Evolutionary conservation across 2,113 vertebrate genomes (phyloP), one percentile per base, ranked within the genome.

Genomic region (Atherinomorus stipes): DNA sequence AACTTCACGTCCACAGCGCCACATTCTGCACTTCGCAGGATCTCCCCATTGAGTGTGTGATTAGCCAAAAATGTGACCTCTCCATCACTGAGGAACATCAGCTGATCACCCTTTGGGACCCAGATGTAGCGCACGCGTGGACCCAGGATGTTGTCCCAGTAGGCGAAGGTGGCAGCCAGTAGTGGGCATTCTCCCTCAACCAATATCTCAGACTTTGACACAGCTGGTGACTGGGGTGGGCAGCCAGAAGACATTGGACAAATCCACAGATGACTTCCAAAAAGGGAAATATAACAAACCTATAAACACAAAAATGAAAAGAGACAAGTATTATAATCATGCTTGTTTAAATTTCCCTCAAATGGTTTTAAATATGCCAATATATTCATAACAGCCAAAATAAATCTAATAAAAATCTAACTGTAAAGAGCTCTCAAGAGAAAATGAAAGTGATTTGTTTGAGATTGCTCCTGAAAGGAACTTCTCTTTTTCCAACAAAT

Each of bases 101-200:
- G 37, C 25, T 96, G 96, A 11, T 96, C 95, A 12, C 94, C 95
- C 86, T 95, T 96, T 2, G 98, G 97, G 9, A 94, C 93, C 98
- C 98, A 99, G 85, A 99, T 99, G 78, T 99, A 96, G 23, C 96
- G 94, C 62, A 99, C 98, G 37, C 97, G 94, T 1, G 97, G 98
- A 3, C 98, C 98, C 77, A 99, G 94, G 86, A 99, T 99, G 88
- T 99, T 99, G 90, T 99, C 98, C 98, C 98, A 99, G 91, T 99
- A 98, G 72, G 98, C 98, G 72, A 99, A 99, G 60, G 98, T 99
- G 60, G 97, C 97, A 74, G 98, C 98, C 66, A 98, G 73, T 53
- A 99, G 86, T 1, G 98, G 98, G n/a, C 96, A 99, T 83, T 96
- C 94, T 31, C 97, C 96, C 63, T 93, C 95, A 22, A 99, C 76